Evolutionary conservation across 1,140 invertebrate species (phyloP).

Genomic region (Sitodiplosis mosellana): DNA sequence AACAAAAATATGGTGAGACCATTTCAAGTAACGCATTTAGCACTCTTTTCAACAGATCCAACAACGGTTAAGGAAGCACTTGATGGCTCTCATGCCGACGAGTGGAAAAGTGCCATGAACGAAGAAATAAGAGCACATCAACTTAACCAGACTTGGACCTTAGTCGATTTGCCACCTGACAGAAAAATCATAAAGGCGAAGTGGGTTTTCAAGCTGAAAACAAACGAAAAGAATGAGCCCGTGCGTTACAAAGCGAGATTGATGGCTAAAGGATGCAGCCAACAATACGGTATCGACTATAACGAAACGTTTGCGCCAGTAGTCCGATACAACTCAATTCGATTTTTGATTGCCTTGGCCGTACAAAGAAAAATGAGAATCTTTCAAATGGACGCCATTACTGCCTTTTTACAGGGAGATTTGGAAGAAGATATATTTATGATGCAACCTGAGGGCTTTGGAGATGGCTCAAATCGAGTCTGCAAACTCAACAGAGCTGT

Average conservation of each 20-base stretch:
- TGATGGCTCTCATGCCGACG: no score
- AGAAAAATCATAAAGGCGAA: constrained; percentile 2
- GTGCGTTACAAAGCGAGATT: constrained; percentile 4
- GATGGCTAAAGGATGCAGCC: constrained; percentile 7
- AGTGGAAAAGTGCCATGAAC: background rate
- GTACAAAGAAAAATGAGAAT: constrained; percentile 18
- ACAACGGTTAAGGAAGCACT: no score
- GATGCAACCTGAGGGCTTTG: constrained; percentile 10
- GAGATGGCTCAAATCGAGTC: constrained; percentile 5
- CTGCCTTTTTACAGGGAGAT: constrained; percentile 25
- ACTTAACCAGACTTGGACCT: constrained; percentile 7
- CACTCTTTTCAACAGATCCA: no score
- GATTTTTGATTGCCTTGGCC: constrained; percentile 23
- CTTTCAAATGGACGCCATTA: constrained; percentile 26
- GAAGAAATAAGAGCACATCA: constrained; percentile 5
- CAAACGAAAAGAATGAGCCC: constrained; percentile 4
- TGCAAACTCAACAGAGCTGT: constrained; percentile 15
- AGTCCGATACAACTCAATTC: constrained; percentile 18
- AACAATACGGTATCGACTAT: constrained; percentile 20
- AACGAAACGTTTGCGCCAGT: constrained; percentile 26
- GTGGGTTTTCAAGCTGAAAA: constrained; percentile 7
- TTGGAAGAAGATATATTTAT: constrained; percentile 23
- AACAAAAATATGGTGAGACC: no score
- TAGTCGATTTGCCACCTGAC: constrained; percentile 4
- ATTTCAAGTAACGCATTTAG: no score